Evolutionary conservation across 1,140 invertebrate species (phyloP), one percentile per base, ranked within the genome.

Genomic region (Drosophila melanica): DNA sequence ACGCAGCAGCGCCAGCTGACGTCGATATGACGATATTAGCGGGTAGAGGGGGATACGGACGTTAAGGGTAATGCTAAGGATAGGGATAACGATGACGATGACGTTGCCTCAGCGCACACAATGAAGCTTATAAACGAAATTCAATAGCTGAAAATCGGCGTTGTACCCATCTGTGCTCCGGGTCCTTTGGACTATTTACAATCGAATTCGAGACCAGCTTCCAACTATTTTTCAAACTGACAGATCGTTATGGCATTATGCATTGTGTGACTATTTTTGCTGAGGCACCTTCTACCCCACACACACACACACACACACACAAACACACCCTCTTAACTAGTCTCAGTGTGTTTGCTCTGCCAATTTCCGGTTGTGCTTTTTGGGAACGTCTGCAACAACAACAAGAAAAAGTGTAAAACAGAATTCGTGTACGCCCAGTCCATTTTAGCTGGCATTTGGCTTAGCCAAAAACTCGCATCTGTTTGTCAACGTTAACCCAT

Each of bases 81-180:
- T 12, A 30, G 7, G 66, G 30, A 69, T 63, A 71, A 45, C 35
- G 68, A 62, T 68, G 27, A 77, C 60, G 59, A 65, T 58, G 67
- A 76, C 65, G 48, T 60, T 68, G 65, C 67, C 75, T 33, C 57
- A 57, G 23, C 55, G 58, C 53, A 62, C 78, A 72, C 68, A 81
- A 73, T 81, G 75, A 50, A 82, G 77, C 81, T 85, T 78, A 72
- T 85, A 85, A 78, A 67, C 77, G 77, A 81, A 86, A 86, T 78
- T 85, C 81, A 80, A 86, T 86, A 86, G 81, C 81, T 85, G 81
- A 71, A 85, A 85, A 85, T 85, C 81, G 75, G 69, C 69, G 81
- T 80, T 80, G 20, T 23, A 10, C 60, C 75, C 80, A 85, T 70
- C 73, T 85, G 81, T 65, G 66, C 68, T 42, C 45, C 51, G 16